Evolutionary conservation across 2,888 invertebrate genomes (phyloP), one percentile per base, ranked within the genome.

Genomic region (Drosophila macrothrix): DNA sequence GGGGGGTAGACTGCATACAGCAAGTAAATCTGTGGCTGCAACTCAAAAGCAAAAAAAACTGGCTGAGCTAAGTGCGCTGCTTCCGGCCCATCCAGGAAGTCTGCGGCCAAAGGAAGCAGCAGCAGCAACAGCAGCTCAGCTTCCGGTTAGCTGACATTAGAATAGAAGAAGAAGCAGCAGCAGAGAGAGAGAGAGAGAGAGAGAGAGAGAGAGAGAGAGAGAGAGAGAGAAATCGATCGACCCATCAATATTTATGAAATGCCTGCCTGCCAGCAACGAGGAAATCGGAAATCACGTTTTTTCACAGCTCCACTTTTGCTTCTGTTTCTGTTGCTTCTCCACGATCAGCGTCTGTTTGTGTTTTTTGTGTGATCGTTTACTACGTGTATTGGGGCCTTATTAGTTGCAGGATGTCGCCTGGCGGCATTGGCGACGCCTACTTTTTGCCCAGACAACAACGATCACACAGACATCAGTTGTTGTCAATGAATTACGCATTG

Each of bases 271-370:
- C 16, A 64, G 69, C 80, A 73, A 87, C 82, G 73, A 88, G 87
- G 87, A 88, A 88, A 78, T 88, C 85, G 87, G 87, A 88, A 88
- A 88, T 88, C 87, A 88, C 87, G 87, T 88, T 76, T 79, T 79
- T 62, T 77, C 67, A 69, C 65, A 67, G 71, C 71, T 75, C 73
- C 77, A 72, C 62, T 62, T 79, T 39, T 67, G 46, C 31, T 39
- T 46, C 41, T 43, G 33, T 46, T 29, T 33, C 31, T 39, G 33
- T 50, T 29, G 25, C 35, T 53, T 25, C 16, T 29, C 10, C 25
- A 25, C 46, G 25, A 46, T 46, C 46, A 46, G 46, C 50, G 28
- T 4, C 37, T 41, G 4, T n/a, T 62, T 41, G 31, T 56, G 43
- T 25, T 46, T 29, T 29, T 35, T 41, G 39, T 46, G 50, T 28